Conservation (phyloP, 2,113 vertebrate species). For the Erythrocercus mccallii region DNA sequence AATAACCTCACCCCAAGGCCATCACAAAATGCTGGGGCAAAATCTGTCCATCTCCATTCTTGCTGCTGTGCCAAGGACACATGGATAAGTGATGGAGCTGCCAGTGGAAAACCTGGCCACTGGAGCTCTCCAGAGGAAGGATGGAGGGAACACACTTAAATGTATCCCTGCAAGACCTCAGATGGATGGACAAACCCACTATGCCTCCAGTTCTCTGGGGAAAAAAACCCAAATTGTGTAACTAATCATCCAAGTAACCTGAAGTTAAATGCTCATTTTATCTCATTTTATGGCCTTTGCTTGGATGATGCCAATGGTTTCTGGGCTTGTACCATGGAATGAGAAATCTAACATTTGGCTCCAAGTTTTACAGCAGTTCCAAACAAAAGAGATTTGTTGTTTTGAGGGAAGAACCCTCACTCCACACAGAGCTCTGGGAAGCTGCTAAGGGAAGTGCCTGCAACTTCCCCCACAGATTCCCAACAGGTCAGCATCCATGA, state of each 20-base stretch:
- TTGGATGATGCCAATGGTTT: background rate
- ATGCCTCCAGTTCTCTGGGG: background rate
- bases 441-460: background rate
- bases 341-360: background rate
- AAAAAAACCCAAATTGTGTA: background rate
- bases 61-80: background rate
- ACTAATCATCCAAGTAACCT: background rate
- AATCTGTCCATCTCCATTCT: rapidly evolving
- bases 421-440: background rate
- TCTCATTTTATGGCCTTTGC: background rate
- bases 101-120: rapidly evolving
- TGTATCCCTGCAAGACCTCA: background rate
- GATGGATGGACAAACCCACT: background rate
- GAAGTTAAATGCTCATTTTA: background rate
- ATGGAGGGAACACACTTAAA: background rate
- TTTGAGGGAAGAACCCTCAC: background rate
- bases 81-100: rapidly evolving
- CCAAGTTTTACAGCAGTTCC: background rate
- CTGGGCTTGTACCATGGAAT: background rate
- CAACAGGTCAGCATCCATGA: conserved; percentile 39
- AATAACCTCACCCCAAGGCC: background rate
- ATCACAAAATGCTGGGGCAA: background rate
- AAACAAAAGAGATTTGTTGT: background rate
- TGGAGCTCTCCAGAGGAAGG: background rate
- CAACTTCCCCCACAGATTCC: conserved; percentile 44